phyloP scores from a whole-genome alignment of 1,140 invertebrate genomes.

The Xylocopa sonorina region DNA sequence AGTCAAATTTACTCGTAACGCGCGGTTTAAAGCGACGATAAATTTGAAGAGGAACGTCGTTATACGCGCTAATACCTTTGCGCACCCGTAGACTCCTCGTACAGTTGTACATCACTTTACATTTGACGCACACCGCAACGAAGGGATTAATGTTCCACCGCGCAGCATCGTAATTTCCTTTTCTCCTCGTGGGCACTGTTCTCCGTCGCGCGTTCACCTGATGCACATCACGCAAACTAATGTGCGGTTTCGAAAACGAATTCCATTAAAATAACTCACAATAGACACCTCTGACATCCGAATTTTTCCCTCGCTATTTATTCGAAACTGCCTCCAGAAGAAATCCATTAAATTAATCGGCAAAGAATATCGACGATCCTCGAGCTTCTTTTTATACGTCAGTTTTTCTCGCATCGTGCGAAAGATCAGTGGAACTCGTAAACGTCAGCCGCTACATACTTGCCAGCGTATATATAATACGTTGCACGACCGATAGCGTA shows the following conservation, averaged over 20 bases:
- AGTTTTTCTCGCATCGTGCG: neutral
- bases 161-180: slow-evolving; percentile 8
- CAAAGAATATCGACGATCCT: too few species aligned
- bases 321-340: too few species aligned
- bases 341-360: too few species aligned
- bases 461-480: too few species aligned
- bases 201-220: neutral
- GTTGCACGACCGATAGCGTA: neutral
- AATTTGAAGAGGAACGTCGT: neutral
- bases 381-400: neutral
- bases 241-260: neutral
- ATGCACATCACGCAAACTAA: neutral
- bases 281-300: too few species aligned
- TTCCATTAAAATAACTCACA: neutral
- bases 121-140: neutral
- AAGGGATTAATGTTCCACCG: neutral
- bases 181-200: neutral
- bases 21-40: neutral
- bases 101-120: neutral
- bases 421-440: neutral
- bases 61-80: neutral
- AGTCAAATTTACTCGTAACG: too few species aligned
- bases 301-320: too few species aligned
- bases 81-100: neutral
- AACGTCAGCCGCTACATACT: too few species aligned